Evolutionary conservation across 2,113 vertebrate species (phyloP), one percentile per base, ranked within the genome.

Genomic region (Podiceps cristatus): DNA sequence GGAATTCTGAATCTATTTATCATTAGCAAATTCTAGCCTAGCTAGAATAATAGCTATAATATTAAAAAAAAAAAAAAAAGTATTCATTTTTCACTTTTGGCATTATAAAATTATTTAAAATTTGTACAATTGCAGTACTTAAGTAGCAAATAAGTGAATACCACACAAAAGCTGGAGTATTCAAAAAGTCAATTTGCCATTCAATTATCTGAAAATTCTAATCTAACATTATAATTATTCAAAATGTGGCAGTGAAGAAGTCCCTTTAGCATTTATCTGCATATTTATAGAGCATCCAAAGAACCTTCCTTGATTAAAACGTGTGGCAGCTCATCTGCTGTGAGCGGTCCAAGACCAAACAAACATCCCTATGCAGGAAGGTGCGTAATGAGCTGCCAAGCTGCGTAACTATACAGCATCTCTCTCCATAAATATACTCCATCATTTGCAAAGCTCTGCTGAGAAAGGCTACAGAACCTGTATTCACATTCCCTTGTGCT

Each of bases 101-200:
- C 45, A 53, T 49, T 6, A 49, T 22, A 71, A 66, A 86, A 31
- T 20, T 13, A 25, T 0, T 11, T 2, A 28, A 18, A 75, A 20
- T 17, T 50, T 3, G 8, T 45, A 25, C 1, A 0, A 72, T 2
- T 45, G n/a, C 1, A 66, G 27, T 64, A 59, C 20, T 85, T 58
- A 18, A 52, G 28, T 33, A 52, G 28, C 29, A 82, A 60, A 20
- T 18, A 58, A 64, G 7, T 5, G 0, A 83, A 56, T 49, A 18
- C 9, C 27, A 66, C 15, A 22, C 4, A 13, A 5, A 72, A 87
- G 9, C 11, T 50, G 2, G 71, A 74, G 16, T 28, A 71, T n/a
- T 75, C 6, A 91, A 44, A 82, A 68, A 80, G 59, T 35, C 5
- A 10, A 22, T 28, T 35, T 78, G 23, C 42, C 50, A 53, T 64